A percentile compares a stretch with the other conserved stretches of the same genome.
Conservation (phyloP, 2,888 invertebrate genomes). For the Parnassius apollo region DNA sequence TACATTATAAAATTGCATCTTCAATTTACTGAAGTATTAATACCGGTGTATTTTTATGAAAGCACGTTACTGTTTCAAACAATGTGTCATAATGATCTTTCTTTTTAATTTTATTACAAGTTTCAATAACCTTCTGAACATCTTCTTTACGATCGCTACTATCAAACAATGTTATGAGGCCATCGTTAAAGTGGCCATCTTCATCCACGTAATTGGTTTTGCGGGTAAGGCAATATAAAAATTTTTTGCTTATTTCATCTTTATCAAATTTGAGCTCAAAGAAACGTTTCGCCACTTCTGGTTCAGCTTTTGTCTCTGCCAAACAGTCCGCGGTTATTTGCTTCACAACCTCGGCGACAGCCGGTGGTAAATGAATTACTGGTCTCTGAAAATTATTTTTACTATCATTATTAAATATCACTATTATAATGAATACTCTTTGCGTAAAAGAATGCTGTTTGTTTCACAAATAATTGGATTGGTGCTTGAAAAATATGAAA, state of each 20-base stretch:
- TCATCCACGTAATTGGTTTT: conserved; percentile 21
- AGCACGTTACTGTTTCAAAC: conserved; percentile 10
- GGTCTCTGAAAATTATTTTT: background rate
- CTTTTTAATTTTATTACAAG: conserved; percentile 19
- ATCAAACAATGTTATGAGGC: conserved; percentile 13
- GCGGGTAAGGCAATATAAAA: conserved; percentile 13
- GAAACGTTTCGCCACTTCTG: conserved; percentile 20
- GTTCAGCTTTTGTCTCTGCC: conserved; percentile 14
- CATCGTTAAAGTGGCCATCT: conserved; percentile 16
- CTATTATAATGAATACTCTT: no score
- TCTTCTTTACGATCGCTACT: conserved; percentile 6
- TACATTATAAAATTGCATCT: no score
- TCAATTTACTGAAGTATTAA: conserved; percentile 1
- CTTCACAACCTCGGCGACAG: background rate
- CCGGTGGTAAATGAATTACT: background rate
- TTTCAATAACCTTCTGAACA: conserved; percentile 7
- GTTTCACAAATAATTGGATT: no score
- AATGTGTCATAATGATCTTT: conserved; percentile 16
- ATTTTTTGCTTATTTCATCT: conserved; percentile 8
- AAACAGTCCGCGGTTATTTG: conserved; percentile 9
- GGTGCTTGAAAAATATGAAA: no score
- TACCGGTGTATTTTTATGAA: conserved; percentile 20
- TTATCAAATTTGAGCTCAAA: conserved; percentile 14
- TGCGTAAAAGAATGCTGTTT: no score
- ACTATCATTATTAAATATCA: no score